Evolutionary conservation across 2,888 invertebrate genomes (phyloP).

Genomic region (Strigamia transsilvanica): DNA sequence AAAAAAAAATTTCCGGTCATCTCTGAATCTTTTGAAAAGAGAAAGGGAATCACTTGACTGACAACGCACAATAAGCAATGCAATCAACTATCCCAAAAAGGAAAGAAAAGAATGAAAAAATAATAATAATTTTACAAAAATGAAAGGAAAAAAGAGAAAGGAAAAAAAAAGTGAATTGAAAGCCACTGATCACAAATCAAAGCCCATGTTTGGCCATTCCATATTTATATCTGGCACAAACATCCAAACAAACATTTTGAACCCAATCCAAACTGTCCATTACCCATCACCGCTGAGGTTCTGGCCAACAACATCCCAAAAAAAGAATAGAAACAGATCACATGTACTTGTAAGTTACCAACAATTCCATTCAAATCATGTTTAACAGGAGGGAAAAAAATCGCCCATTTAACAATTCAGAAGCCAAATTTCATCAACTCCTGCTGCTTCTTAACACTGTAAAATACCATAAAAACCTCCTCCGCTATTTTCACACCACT

Average conservation of each 20-base stretch:
- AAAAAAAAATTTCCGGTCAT: neutral
- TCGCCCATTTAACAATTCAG: conserved; percentile 12
- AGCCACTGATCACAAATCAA: conserved; percentile 35
- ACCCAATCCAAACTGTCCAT: conserved; percentile 31
- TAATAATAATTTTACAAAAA: neutral
- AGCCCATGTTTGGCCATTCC: conserved; percentile 18
- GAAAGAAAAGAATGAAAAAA: neutral
- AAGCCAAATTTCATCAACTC: conserved; percentile 31
- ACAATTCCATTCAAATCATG: conserved; percentile 3
- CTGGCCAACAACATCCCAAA: neutral
- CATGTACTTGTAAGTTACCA: neutral
- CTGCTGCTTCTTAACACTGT: conserved; percentile 25
- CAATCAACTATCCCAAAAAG: conserved; percentile 19
- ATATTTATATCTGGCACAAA: conserved; percentile 38
- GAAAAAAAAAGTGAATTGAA: neutral
- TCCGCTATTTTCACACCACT: conserved; percentile 22
- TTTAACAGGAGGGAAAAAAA: neutral
- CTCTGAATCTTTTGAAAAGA: conserved; percentile 7
- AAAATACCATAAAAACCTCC: conserved; percentile 17
- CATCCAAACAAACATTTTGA: conserved; percentile 38
- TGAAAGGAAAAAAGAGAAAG: neutral
- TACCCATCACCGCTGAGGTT: neutral
- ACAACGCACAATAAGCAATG: conserved; percentile 35
- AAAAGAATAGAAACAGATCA: neutral
- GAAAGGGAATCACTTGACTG: conserved; percentile 23